phyloP scores from a whole-genome alignment of 2,888 invertebrate species.

The Empis stercorea region DNA sequence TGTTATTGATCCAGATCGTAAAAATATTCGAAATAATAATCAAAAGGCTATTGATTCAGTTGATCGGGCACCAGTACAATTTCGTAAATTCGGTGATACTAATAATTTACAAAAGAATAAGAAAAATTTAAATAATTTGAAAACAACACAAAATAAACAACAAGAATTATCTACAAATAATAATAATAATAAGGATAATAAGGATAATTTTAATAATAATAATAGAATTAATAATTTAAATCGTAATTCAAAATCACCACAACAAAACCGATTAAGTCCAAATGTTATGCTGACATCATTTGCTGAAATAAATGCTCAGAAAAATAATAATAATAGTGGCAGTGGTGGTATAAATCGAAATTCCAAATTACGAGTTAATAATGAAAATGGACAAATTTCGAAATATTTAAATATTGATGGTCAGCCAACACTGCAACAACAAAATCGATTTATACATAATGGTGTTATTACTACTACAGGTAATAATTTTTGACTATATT shows the following conservation, averaged over 20 bases:
- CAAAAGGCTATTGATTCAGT: not conserved
- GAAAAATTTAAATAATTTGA: constrained; percentile 3
- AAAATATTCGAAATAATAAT: not conserved
- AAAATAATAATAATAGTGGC: constrained; percentile 1
- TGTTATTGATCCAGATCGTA: constrained; percentile 11
- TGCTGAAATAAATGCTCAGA: constrained; percentile 8
- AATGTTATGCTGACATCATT: constrained; percentile 13
- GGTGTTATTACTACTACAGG: not conserved
- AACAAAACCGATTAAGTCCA: constrained; percentile 7
- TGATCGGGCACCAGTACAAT: not conserved
- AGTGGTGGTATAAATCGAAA: not conserved
- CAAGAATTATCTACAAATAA: not conserved
- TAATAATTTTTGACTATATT: too few relatives aligned
- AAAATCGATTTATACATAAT: not conserved
- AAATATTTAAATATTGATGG: constrained; percentile 14
- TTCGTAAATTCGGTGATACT: constrained; percentile 16
- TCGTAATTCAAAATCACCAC: constrained; percentile 3
- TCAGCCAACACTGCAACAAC: constrained; percentile 2
- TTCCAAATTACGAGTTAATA: not conserved
- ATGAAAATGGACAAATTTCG: constrained; percentile 3
- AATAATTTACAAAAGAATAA: constrained; percentile 12
- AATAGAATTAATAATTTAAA: not conserved
- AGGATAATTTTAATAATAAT: not conserved
- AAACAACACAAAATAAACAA: not conserved
- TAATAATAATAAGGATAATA: not conserved